Evolutionary conservation across 2,888 invertebrate species (phyloP).

Genomic region (Ochropacha duplaris): DNA sequence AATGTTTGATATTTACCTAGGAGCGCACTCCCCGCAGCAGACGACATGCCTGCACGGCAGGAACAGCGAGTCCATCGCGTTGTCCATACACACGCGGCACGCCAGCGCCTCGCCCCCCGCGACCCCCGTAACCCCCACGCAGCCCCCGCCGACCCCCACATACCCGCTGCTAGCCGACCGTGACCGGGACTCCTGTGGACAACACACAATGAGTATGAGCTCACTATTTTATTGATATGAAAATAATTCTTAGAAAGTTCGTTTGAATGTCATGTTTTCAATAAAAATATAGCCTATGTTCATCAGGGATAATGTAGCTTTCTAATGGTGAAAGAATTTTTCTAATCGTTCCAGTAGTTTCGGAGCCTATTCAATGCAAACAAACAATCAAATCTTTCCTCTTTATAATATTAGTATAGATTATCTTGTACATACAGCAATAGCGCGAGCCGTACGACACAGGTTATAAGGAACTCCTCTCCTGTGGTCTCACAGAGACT

Average conservation of each 20-base stretch:
- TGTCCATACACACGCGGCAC: slow-evolving; percentile 95
- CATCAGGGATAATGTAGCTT: no score
- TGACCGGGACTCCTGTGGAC: slow-evolving; percentile 51
- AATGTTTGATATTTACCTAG: slow-evolving; percentile 61
- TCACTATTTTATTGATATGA: not conserved
- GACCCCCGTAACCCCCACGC: slow-evolving; percentile 10
- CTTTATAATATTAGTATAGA: no score
- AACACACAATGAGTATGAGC: slow-evolving; percentile 10
- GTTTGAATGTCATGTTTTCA: no score
- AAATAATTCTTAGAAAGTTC: not conserved
- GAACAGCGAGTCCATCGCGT: slow-evolving; percentile 90
- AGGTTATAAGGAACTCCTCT: no score
- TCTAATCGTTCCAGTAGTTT: no score
- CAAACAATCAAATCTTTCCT: no score
- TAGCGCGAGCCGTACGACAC: no score
- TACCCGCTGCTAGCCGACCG: slow-evolving; percentile 66
- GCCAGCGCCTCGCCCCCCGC: slow-evolving; percentile 82
- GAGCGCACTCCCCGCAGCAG: slow-evolving; percentile 90
- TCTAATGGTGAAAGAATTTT: no score
- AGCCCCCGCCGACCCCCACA: slow-evolving; percentile 58
- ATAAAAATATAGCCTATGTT: no score
- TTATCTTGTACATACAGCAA: no score
- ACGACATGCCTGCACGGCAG: slow-evolving; percentile 95
- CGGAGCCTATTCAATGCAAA: no score
- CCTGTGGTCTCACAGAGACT: no score